Percentiles rank a stretch among this genome's conserved stretches.
These are phyloP conservation scores for Papilio demoleus DNA, from an alignment of 2,888 invertebrate genomes.

Conservation along the genomic window DNA sequence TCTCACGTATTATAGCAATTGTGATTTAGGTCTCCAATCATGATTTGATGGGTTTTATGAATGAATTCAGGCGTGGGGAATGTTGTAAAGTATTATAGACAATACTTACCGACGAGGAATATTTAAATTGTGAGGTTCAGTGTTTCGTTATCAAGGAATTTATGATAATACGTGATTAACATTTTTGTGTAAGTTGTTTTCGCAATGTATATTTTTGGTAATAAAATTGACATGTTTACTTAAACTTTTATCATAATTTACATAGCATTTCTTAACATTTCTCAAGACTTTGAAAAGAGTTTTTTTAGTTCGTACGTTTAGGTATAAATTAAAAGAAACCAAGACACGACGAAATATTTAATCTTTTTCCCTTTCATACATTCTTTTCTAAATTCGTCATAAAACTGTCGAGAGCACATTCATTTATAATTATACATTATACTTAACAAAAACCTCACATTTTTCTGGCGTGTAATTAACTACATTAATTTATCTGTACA, in stretches of 20 bases:
- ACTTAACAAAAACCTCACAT: constrained; percentile 81
- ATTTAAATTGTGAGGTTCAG: constrained; percentile 12
- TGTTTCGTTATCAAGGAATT: background rate
- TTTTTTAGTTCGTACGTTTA: background rate
- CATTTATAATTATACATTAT: constrained; percentile 80
- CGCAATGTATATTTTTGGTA: no score
- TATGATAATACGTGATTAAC: background rate
- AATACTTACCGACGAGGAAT: background rate
- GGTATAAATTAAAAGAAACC: constrained; percentile 66
- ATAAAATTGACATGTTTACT: background rate
- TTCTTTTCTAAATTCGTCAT: constrained; percentile 83
- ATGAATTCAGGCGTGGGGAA: constrained; percentile 18
- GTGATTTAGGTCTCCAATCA: constrained; percentile 27
- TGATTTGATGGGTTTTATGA: constrained; percentile 26
- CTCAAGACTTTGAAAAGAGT: background rate
- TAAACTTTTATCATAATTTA: background rate
- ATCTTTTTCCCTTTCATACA: constrained; percentile 81
- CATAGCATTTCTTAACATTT: background rate
- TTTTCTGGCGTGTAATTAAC: constrained; percentile 77
- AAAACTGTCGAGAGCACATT: constrained; percentile 83
- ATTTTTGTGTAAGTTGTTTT: no score
- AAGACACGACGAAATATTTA: constrained; percentile 84
- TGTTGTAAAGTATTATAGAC: background rate
- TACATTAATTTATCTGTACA: constrained; percentile 83
- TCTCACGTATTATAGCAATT: constrained; percentile 20